Percentiles rank a stretch among this genome's conserved stretches.
Evolutionary conservation across 2,113 vertebrate genomes (phyloP).

Genomic region (Anseranas semipalmata): DNA sequence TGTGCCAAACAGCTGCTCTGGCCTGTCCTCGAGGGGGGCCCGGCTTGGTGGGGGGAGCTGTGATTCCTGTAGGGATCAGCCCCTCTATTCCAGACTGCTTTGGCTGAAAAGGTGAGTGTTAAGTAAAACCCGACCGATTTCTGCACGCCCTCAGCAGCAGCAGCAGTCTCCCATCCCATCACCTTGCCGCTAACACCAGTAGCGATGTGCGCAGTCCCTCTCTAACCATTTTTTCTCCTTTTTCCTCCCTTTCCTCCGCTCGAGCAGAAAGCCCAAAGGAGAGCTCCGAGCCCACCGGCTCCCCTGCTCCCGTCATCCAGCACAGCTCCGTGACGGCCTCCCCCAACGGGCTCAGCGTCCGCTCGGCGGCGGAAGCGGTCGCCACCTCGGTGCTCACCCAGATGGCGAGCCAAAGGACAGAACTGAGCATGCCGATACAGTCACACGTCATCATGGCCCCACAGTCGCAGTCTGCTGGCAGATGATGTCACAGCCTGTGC

Average conservation of each 20-base stretch:
- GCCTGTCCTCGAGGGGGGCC: not conserved
- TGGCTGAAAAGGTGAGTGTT: not conserved
- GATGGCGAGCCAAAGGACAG: constrained; percentile 92
- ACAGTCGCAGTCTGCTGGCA: constrained; percentile 94
- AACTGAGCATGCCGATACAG: constrained; percentile 80
- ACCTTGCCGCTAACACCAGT: fast-evolving
- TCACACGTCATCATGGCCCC: constrained; percentile 86
- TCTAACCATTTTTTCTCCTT: not conserved
- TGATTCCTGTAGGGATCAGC: not conserved
- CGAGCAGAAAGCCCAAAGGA: constrained; percentile 89
- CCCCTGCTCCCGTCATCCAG: constrained; percentile 92
- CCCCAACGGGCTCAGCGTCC: constrained; percentile 87
- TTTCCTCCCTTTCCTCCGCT: not conserved
- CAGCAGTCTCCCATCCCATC: not conserved
- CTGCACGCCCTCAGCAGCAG: not conserved
- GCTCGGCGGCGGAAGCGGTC: constrained; percentile 93
- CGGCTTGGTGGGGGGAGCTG: not conserved
- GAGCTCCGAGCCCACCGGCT: constrained; percentile 87
- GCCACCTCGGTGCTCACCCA: constrained; percentile 95
- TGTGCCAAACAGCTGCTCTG: not conserved
- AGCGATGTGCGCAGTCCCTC: not conserved
- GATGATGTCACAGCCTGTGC: constrained; percentile 83
- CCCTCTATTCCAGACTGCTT: not conserved
- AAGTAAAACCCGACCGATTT: not conserved
- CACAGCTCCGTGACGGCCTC: constrained; percentile 88